phyloP scores from a whole-genome alignment of 2,797 vertebrate genomes.

The Otolemur crassicaudatus region DNA sequence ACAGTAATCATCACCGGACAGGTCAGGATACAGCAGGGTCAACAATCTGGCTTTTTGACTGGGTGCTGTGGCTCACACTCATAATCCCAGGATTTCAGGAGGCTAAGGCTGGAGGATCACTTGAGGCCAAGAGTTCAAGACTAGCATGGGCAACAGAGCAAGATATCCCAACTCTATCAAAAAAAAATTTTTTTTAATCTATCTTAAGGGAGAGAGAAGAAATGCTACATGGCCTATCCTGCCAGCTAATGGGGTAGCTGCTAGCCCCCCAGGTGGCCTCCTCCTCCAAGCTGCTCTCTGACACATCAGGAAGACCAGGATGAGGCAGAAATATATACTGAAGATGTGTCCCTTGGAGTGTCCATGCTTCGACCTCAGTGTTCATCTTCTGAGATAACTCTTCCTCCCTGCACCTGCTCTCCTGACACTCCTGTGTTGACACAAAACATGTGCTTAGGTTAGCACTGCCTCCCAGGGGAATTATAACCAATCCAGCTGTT shows the following conservation, averaged over 20 bases:
- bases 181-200: neutral
- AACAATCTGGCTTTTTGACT: neutral
- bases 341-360: constrained; percentile 54
- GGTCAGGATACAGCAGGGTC: neutral
- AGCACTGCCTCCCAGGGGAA: constrained; percentile 51
- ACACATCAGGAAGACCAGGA: neutral
- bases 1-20: neutral
- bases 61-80: neutral
- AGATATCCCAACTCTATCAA: neutral
- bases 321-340: constrained; percentile 59
- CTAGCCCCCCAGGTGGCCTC: no score
- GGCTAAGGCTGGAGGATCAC: neutral
- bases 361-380: constrained; percentile 69
- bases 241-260: neutral
- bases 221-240: neutral
- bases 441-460: constrained; percentile 66
- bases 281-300: neutral
- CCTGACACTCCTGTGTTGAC: constrained; percentile 55
- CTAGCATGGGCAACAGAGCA: neutral
- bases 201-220: neutral
- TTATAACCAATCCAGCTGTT: constrained; percentile 28
- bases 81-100: neutral
- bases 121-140: neutral
- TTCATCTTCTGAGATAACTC: constrained; percentile 67
- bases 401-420: constrained; percentile 68